These are phyloP conservation scores for Drosophila simulans DNA, from an alignment of 1,140 invertebrate species.

Conservation along the genomic window DNA sequence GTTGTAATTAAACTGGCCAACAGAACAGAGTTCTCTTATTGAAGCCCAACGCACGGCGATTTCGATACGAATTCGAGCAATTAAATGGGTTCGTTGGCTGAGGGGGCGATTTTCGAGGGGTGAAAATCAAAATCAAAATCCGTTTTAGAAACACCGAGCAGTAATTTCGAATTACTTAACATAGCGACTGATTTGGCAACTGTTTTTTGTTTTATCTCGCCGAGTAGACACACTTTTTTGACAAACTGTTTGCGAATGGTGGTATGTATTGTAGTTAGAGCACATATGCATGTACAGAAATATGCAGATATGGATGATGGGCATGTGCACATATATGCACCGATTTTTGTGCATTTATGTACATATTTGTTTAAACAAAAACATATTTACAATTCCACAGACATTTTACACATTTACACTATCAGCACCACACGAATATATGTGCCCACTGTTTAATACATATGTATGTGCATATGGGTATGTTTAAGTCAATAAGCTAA, in stretches of 20 bases:
- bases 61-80: conserved; percentile 2
- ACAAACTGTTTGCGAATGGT: conserved; percentile 44
- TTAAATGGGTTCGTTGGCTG: conserved; percentile 9
- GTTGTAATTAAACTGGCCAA: conserved; percentile 1
- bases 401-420: conserved; percentile 50
- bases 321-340: conserved; percentile 32
- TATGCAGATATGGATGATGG: conserved; percentile 40
- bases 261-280: conserved; percentile 43
- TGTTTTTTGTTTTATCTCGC: conserved; percentile 33
- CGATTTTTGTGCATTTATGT: conserved; percentile 36
- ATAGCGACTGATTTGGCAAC: conserved; percentile 37
- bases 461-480: conserved; percentile 38
- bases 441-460: conserved; percentile 45
- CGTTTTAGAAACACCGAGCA: conserved; percentile 26
- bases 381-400: conserved; percentile 42
- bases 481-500: conserved; percentile 46
- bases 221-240: conserved; percentile 39
- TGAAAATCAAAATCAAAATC: conserved; percentile 15
- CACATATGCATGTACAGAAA: conserved; percentile 39
- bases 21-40: conserved; percentile 5
- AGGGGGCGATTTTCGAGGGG: conserved; percentile 4
- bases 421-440: conserved; percentile 46
- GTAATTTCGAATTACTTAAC: conserved; percentile 39
- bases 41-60: conserved; percentile 19
- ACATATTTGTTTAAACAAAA: conserved; percentile 42